Base-by-base conservation (phyloP, 2,888 invertebrate species). In the Clusia tigrina region DNA sequence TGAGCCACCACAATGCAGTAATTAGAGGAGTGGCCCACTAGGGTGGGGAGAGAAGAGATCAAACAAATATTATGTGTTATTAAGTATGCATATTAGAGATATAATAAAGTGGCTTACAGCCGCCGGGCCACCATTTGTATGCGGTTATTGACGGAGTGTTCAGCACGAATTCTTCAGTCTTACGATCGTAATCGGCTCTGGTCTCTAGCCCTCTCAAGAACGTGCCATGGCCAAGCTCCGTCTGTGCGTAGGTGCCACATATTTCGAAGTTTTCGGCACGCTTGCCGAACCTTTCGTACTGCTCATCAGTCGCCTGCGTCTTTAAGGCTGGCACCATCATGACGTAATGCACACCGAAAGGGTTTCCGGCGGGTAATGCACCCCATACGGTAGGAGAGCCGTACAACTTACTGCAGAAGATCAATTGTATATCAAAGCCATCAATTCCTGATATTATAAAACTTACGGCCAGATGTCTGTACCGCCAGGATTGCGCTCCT, bases 71-170 rank as follows among this genome's bases (percentile, higher is more conserved):
- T 54, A 5, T 48, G 15, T 48, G 18, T 18, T 15, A 48, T 18
- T 22, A 9, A 48, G 20, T 22, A 1, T 20, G 3, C 1, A 22
- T 9, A 10, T 0, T 6, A n/a, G 5, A 25, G 12, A 6, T n/a
- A 32, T 3, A 25, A 46, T 26, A 3, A 1, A 3, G 24, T 1
- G n/a, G 89, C 93, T 88, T 85, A 95, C 95, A 86, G 81, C 93
- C 93, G 18, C 96, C 97, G 18, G 96, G 95, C 97, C 96, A 97
- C 95, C 95, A 97, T 84, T 97, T 98, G 80, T 92, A 93, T 0
- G 96, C 89, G 0, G 95, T 92, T 12, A 95, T 84, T 1, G 91
- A 92, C 0, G 97, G 97, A 57, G 93, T 92, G 78, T 96, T 88
- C 25, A 98, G 81, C 42, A 96, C 85, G 79, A 98, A 98, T 84